Evolutionary conservation across 2,888 invertebrate genomes (phyloP), one percentile per base, ranked within the genome.

Genomic region (Pammene fasciana): DNA sequence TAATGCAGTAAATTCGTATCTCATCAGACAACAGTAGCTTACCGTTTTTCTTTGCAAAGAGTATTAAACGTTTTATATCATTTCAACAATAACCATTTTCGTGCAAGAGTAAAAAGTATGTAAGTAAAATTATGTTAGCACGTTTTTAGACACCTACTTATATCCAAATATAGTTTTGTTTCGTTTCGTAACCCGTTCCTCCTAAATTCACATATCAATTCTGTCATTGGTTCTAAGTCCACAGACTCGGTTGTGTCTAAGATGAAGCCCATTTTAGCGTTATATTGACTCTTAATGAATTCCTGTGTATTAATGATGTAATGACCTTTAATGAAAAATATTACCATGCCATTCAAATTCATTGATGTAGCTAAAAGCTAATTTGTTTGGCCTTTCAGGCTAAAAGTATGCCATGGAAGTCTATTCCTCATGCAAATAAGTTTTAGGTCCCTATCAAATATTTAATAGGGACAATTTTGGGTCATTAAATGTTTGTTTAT

Each of bases 71-170:
- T 26, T 26, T 26, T 26, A 3, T 26, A 26, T 26, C 26, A 26
- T 26, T 4, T 3, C 26, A 26, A 34, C 54, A 14, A 36, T 13
- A 59, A 34, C 11, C 18, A 68, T 68, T 68, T 68, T 57, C 68
- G 68, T 68, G 68, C 57, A 68, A 68, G 52, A 18, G 57, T 68
- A 50, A n/a, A 9, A 34, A 26, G 26, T 26, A n/a, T 55, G 55
- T 61, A 65, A 70, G 70, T 71, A 43, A 45, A 57, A 70, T 46
- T 74, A 74, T 80, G 82, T 82, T 78, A 79, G 85, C 81, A 86
- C 82, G 82, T 81, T 78, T 75, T 85, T 83, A 82, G 59, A 86
- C 90, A 92, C 92, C 90, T 91, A 92, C 90, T 83, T 90, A 87
- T 85, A 75, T 82, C 78, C 76, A 89, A 80, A 85, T 54, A 72